A percentile compares a stretch with the other conserved stretches of the same genome.
Evolutionary conservation across 2,888 invertebrate species (phyloP).

Genomic region (Andricus quercusramuli): DNA sequence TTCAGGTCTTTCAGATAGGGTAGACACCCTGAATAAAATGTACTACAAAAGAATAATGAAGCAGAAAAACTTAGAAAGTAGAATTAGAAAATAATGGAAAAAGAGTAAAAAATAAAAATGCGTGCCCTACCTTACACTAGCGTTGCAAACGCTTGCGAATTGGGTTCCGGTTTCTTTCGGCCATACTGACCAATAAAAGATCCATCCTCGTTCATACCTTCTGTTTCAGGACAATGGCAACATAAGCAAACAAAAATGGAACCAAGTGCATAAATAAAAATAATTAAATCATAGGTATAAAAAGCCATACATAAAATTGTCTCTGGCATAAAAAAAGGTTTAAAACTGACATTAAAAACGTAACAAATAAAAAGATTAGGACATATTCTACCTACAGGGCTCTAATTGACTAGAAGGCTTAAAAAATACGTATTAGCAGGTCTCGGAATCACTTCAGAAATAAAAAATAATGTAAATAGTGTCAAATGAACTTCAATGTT

Average conservation of each 20-base stretch:
- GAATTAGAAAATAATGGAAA: slow-evolving; percentile 52
- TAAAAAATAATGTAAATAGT: too few species aligned
- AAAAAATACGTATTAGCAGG: too few species aligned
- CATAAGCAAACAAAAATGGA: slow-evolving; percentile 64
- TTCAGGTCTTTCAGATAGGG: too few species aligned
- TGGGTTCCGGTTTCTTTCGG: slow-evolving; percentile 88
- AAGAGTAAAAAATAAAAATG: slow-evolving; percentile 68
- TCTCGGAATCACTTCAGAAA: too few species aligned
- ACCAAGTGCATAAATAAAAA: slow-evolving; percentile 59
- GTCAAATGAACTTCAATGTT: too few species aligned
- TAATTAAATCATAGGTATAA: not conserved
- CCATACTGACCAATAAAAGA: slow-evolving; percentile 99
- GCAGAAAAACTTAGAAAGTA: slow-evolving; percentile 63
- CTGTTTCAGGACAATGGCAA: slow-evolving; percentile 78
- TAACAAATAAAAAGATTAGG: not conserved
- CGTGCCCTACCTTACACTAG: slow-evolving; percentile 83
- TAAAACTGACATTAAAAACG: not conserved
- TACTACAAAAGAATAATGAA: slow-evolving; percentile 53
- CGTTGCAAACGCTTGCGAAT: slow-evolving; percentile 92
- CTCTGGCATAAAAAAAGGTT: not conserved
- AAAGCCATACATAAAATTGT: not conserved
- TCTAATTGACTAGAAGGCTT: too few species aligned
- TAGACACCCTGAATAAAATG: slow-evolving; percentile 46
- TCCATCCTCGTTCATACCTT: slow-evolving; percentile 98
- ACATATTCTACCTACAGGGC: too few species aligned